phyloP scores from a whole-genome alignment of 2,113 vertebrate genomes.

The Pica pica region DNA sequence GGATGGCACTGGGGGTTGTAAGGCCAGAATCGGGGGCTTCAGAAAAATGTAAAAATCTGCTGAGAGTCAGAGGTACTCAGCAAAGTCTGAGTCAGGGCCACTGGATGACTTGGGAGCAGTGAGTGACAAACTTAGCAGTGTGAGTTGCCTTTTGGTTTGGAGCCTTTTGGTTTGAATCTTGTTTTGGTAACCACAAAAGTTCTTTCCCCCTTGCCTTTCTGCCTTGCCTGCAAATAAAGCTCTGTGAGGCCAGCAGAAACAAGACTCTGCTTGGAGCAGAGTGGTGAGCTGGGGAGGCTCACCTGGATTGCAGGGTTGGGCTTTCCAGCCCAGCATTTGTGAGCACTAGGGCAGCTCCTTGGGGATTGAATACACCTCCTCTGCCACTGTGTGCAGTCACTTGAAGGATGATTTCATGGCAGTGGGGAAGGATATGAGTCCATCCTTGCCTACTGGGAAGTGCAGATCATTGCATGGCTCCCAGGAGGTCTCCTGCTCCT shows the following conservation, averaged over 20 bases:
- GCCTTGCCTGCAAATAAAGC: background rate
- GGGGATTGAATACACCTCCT: background rate
- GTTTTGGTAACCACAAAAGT: background rate
- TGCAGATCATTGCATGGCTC: background rate
- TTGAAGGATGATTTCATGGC: background rate
- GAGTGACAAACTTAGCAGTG: background rate
- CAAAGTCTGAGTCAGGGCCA: background rate
- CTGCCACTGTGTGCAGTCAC: background rate
- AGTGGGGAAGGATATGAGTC: background rate
- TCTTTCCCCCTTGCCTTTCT: background rate
- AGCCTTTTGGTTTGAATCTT: background rate
- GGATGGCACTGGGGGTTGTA: background rate
- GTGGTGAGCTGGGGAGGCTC: background rate
- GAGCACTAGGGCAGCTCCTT: background rate
- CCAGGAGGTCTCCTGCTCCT: background rate
- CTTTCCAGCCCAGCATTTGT: background rate
- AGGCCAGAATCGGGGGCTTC: background rate
- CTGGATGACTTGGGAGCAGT: background rate
- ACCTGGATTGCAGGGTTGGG: background rate
- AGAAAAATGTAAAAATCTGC: background rate
- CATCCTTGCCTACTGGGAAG: background rate
- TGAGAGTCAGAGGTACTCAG: background rate
- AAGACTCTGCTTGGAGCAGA: background rate
- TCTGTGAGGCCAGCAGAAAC: background rate
- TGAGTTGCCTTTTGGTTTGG: background rate